Base-by-base conservation (phyloP, 2,888 invertebrate species). In the Leptodirus hochenwartii region DNA sequence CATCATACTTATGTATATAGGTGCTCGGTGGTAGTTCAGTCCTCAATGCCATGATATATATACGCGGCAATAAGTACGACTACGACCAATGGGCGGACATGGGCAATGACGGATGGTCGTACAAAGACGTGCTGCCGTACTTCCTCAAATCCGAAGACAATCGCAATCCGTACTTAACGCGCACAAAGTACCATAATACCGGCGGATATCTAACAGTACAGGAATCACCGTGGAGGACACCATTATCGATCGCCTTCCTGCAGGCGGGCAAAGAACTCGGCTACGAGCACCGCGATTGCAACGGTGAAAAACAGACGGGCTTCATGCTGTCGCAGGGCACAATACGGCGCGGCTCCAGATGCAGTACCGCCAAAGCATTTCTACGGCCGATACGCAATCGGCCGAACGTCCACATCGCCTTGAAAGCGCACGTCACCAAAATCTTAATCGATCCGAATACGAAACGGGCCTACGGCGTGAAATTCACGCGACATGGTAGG, bases 41-140 rank as follows among this genome's bases (percentile, higher is more conserved):
- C 2, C 65, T 88, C 2, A 90, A 90, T 51, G 82, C 82, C 9
- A 88, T 91, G 88, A 69, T 88, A 17, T 91, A 91, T 56, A 75
- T 85, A 8, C 66, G 91, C 29, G 90, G 90, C 30, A 88, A 85
- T 46, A 66, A 69, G 40, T 69, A 71, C 34, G 88, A 90, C 47
- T 91, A 84, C 56, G 82, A 90, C 49, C 62, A 69, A 14, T 91
- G 90, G 90, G 80, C 78, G 17, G 62, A 64, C 0, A 56, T 75
- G 17, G 90, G 88, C 1, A 85, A 85, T 50, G 61, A 66, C 0
- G 90, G 88, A 6, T 91, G 91, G 91, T 71, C 73, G 5, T 87
- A 79, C 53, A 64, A 74, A 22, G 68, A 79, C 38, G 76, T 87
- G 2, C 55, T 87, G 27, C 80, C 77, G 3, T 87, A 85, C 47